Conservation (phyloP, 2,797 vertebrate genomes). For the Chromis chromis region DNA sequence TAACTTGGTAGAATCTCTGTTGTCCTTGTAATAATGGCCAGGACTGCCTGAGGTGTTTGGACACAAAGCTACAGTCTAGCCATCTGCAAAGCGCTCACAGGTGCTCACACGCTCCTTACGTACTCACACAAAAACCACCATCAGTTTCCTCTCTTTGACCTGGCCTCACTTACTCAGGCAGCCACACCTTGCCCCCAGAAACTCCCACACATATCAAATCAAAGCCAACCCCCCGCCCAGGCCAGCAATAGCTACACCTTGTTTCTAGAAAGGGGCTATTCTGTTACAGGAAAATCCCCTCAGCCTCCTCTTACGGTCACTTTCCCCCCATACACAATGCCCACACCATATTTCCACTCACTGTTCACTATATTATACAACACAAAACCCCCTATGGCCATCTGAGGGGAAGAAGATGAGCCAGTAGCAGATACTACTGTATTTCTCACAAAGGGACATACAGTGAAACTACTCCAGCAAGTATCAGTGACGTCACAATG, state of each 20-base stretch:
- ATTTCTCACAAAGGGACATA: slow-evolving; percentile 29
- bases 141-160: slow-evolving; percentile 52
- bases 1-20: slow-evolving; percentile 24
- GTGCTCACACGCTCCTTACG: slow-evolving; percentile 31
- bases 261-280: slow-evolving; percentile 53
- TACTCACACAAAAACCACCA: slow-evolving; percentile 61
- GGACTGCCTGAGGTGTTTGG: slow-evolving; percentile 52
- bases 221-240: slow-evolving; percentile 35
- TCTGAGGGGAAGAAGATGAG: slow-evolving; percentile 14
- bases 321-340: slow-evolving; percentile 4
- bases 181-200: slow-evolving; percentile 70
- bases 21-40: slow-evolving; percentile 22
- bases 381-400: slow-evolving; percentile 20
- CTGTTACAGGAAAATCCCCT: slow-evolving; percentile 67
- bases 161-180: slow-evolving; percentile 34
- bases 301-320: slow-evolving; percentile 15
- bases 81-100: slow-evolving; percentile 45
- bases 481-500: slow-evolving; percentile 40
- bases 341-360: slow-evolving; percentile 13
- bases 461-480: slow-evolving; percentile 44
- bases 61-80: slow-evolving; percentile 50
- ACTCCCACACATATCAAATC: slow-evolving; percentile 79
- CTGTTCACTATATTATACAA: slow-evolving; percentile 16
- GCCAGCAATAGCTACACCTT: slow-evolving; percentile 36
- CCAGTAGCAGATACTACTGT: slow-evolving; percentile 44